Conservation (phyloP, 2,888 invertebrate genomes). For the Cybosia mesomella region DNA sequence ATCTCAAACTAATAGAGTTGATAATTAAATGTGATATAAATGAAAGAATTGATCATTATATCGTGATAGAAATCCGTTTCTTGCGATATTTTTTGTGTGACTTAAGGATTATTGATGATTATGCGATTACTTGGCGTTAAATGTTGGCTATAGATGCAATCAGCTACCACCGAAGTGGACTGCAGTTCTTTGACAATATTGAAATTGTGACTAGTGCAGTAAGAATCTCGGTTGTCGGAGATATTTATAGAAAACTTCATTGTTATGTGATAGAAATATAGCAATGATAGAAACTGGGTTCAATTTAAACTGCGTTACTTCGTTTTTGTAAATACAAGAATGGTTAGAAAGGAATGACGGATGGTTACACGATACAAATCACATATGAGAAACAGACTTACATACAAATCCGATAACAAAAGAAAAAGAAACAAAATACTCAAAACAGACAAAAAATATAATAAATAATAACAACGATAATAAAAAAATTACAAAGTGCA, state of each 20-base stretch:
- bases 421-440: no score
- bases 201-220: not conserved
- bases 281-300: no score
- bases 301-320: no score
- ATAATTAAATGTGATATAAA: constrained; percentile 23
- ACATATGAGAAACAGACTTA: no score
- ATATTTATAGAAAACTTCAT: not conserved
- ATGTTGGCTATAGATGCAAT: constrained; percentile 44
- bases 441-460: no score
- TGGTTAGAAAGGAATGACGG: no score
- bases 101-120: constrained; percentile 83
- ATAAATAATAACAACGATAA: no score
- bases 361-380: no score
- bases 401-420: no score
- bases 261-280: no score
- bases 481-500: no score
- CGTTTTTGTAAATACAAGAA: no score
- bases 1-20: not conserved
- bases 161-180: constrained; percentile 22
- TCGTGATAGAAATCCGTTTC: constrained; percentile 66
- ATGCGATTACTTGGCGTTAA: constrained; percentile 76
- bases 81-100: constrained; percentile 67
- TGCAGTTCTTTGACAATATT: not conserved
- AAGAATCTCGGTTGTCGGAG: not conserved
- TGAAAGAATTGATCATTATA: constrained; percentile 49